These are phyloP conservation scores for Xyrauchen texanus DNA, from an alignment of 2,113 vertebrate species.

Conservation along the genomic window DNA sequence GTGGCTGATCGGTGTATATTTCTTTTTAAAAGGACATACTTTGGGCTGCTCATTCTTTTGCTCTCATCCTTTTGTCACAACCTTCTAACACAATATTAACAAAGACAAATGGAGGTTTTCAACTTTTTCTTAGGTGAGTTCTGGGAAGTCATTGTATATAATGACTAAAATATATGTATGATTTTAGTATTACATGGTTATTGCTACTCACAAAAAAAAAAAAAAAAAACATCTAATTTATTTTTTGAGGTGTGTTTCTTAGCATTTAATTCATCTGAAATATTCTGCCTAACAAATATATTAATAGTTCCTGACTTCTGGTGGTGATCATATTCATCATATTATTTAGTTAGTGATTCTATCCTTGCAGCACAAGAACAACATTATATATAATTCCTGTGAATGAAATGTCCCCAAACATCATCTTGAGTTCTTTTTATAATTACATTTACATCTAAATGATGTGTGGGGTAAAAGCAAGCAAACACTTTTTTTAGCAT, in stretches of 20 bases:
- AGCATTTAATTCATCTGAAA: not conserved
- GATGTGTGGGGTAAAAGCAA: constrained; percentile 3
- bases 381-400: not conserved
- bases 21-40: too few relatives aligned
- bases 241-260: not conserved
- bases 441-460: not conserved
- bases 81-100: too few relatives aligned
- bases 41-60: too few relatives aligned
- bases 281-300: not conserved
- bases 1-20: too few relatives aligned
- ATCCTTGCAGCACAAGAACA: not conserved
- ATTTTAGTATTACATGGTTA: too few relatives aligned
- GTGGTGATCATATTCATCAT: not conserved
- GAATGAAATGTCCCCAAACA: constrained; percentile 8
- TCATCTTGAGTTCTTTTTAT: not conserved
- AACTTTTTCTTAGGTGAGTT: too few relatives aligned
- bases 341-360: not conserved
- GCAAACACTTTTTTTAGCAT: constrained; percentile 1
- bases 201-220: too few relatives aligned
- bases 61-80: too few relatives aligned
- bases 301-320: not conserved
- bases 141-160: too few relatives aligned
- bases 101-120: too few relatives aligned
- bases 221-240: too few relatives aligned
- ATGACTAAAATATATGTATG: too few relatives aligned